phyloP scores from a whole-genome alignment of 2,888 invertebrate species.

The Noctua janthe region DNA sequence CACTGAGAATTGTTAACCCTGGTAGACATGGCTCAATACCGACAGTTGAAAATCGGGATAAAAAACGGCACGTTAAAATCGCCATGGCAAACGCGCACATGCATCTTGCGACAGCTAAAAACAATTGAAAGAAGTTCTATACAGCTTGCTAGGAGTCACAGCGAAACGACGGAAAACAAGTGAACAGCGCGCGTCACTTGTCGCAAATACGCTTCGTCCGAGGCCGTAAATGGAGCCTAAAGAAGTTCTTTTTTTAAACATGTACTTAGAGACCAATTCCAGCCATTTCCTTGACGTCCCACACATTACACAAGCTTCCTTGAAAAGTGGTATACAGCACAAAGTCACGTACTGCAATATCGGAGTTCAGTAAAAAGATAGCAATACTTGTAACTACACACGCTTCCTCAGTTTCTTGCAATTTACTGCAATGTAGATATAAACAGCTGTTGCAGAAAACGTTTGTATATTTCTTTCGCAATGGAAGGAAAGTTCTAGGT shows the following conservation, averaged over 20 bases:
- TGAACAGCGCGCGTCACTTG: neutral
- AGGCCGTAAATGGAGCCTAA: neutral
- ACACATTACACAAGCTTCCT: conserved; percentile 22
- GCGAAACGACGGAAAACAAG: neutral
- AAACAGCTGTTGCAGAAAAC: conserved; percentile 33
- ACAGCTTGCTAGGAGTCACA: neutral
- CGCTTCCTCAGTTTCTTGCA: conserved; percentile 41
- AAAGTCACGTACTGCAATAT: conserved; percentile 58
- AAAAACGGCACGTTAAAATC: neutral
- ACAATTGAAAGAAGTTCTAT: neutral
- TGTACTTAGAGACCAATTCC: neutral
- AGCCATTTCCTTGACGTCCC: neutral
- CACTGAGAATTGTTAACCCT: too few relatives aligned
- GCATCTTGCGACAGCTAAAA: neutral
- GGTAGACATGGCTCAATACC: too few relatives aligned
- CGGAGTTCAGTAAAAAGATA: conserved; percentile 46
- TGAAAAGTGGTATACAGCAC: conserved; percentile 1
- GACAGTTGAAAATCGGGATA: neutral
- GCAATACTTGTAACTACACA: conserved; percentile 29
- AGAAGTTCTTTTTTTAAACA: neutral
- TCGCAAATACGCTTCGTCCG: neutral
- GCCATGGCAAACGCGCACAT: too few relatives aligned
- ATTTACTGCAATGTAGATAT: conserved; percentile 38
- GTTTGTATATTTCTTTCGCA: conserved; percentile 9
- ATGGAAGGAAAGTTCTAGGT: neutral